Percentiles rank a stretch among this genome's conserved stretches.
Evolutionary conservation across 2,113 vertebrate genomes (phyloP).

Genomic region (Otolemur garnettii): DNA sequence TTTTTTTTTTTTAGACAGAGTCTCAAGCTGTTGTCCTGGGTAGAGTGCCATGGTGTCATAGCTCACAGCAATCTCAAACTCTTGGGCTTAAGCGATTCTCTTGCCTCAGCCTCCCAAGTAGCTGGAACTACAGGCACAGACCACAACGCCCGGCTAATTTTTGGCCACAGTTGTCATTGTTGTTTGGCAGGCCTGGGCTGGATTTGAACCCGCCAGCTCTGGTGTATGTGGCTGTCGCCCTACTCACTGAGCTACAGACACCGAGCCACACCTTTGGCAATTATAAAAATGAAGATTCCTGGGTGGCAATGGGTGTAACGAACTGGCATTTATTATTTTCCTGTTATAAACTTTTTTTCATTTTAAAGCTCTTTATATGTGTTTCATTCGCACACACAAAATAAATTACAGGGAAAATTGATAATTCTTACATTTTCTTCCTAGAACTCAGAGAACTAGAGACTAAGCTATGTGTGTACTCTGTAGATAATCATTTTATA

Average conservation of each 20-base stretch:
- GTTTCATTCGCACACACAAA: background rate
- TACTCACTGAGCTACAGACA: no score
- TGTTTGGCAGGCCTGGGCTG: no score
- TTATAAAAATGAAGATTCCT: background rate
- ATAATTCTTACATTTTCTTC: constrained; percentile 29
- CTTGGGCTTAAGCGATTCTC: no score
- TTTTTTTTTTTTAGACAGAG: background rate
- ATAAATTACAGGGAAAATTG: background rate
- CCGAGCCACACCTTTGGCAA: background rate
- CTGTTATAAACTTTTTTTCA: background rate
- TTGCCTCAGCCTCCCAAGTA: no score
- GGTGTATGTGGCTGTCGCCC: no score
- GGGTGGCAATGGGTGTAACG: background rate
- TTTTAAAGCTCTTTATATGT: background rate
- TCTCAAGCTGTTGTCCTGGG: no score
- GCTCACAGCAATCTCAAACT: no score
- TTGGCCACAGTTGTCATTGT: no score
- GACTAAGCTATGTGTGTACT: background rate
- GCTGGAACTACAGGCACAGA: no score
- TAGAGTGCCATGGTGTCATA: no score
- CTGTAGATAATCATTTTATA: background rate
- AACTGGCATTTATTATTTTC: background rate
- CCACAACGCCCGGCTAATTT: no score
- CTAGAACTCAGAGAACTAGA: background rate
- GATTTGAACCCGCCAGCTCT: no score